These are phyloP conservation scores for Agrochola lychnidis DNA, from an alignment of 2,888 invertebrate genomes.

Conservation along the genomic window DNA sequence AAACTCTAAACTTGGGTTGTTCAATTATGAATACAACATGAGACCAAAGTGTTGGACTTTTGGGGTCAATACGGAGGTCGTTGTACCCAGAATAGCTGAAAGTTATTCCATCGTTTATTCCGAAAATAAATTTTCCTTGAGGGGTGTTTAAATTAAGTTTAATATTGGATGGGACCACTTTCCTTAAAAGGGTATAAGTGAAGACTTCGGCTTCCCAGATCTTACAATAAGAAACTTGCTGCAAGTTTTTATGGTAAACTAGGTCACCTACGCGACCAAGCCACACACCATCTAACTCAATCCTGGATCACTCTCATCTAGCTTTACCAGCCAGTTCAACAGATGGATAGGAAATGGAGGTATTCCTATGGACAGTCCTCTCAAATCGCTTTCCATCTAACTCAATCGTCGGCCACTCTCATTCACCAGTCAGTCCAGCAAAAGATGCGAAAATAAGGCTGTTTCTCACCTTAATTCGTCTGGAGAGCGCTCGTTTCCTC, in stretches of 20 bases:
- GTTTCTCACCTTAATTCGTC: conserved; percentile 93
- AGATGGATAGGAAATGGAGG: too few species aligned
- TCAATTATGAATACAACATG: conserved; percentile 52
- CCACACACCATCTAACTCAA: too few species aligned
- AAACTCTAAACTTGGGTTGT: conserved; percentile 23
- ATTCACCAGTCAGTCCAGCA: too few species aligned
- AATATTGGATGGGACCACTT: conserved; percentile 21
- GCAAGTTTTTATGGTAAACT: too few species aligned
- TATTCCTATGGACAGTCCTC: neutral
- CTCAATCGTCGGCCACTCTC: too few species aligned
- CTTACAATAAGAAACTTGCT: too few species aligned
- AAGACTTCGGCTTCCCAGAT: neutral
- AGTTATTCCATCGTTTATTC: conserved; percentile 9
- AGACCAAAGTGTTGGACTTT: conserved; percentile 24
- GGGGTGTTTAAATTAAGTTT: conserved; percentile 5
- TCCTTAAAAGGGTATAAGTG: conserved; percentile 9
- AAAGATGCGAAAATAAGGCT: neutral
- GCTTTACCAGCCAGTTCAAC: neutral
- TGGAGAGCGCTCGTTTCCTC: conserved; percentile 94
- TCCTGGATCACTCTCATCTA: neutral
- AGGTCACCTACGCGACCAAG: too few species aligned
- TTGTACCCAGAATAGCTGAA: conserved; percentile 19
- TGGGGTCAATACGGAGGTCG: conserved; percentile 37
- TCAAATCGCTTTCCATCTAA: neutral
- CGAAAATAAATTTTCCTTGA: conserved; percentile 13